These are phyloP conservation scores for Propsilocerus akamusi DNA, from an alignment of 1,140 invertebrate genomes.

Conservation along the genomic window DNA sequence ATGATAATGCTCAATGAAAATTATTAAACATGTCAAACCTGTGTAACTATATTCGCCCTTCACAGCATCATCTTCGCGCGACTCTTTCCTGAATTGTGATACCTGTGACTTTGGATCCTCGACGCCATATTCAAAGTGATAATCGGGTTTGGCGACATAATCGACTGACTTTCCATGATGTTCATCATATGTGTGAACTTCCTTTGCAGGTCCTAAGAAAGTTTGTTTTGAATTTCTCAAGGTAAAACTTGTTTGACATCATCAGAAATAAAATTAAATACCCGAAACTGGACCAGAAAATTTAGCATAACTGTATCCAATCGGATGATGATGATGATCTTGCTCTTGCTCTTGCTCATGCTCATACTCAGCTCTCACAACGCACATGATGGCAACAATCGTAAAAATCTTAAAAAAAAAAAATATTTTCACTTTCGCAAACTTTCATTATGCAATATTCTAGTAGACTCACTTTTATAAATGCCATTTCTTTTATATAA, in stretches of 20 bases:
- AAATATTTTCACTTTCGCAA: neutral
- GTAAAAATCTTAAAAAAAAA: neutral
- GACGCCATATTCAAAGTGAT: constrained; percentile 46
- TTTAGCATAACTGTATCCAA: constrained; percentile 40
- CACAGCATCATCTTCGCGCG: constrained; percentile 44
- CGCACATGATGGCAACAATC: neutral
- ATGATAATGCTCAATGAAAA: neutral
- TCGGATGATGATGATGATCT: constrained; percentile 18
- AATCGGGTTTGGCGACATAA: constrained; percentile 45
- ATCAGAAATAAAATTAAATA: too few relatives aligned
- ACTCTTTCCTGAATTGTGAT: constrained; percentile 45
- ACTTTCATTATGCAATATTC: neutral
- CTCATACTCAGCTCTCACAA: neutral
- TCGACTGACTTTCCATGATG: constrained; percentile 32
- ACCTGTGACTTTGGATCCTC: constrained; percentile 47
- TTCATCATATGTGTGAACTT: constrained; percentile 30
- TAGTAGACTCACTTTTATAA: neutral
- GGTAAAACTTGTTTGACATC: constrained; percentile 12
- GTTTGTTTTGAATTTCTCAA: constrained; percentile 28
- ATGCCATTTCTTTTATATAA: neutral
- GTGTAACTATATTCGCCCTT: constrained; percentile 41
- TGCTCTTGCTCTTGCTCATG: too few relatives aligned
- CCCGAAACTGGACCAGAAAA: constrained; percentile 45
- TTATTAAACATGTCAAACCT: constrained; percentile 3
- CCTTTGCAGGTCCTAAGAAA: constrained; percentile 27